Evolutionary conservation across 2,888 invertebrate species (phyloP), one percentile per base, ranked within the genome.

Genomic region (Pheosia gnoma): DNA sequence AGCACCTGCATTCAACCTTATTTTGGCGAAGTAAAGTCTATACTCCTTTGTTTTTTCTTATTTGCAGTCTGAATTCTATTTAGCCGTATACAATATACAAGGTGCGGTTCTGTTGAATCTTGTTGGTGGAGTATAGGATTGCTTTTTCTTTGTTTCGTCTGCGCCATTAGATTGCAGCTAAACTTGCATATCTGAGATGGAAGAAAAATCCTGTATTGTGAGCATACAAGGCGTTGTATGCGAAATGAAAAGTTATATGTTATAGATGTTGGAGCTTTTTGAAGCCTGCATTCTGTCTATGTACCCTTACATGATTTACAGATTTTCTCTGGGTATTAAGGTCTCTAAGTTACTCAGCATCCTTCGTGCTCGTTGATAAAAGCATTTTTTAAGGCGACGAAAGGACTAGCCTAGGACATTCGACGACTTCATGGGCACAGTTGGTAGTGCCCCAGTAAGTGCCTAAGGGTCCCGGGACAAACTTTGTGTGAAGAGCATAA

Each of bases 131-230:
- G 5, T 41, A 65, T 52, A 72, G 58, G n/a, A 68, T 63, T 41
- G 51, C 41, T 36, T 60, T 62, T 72, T n/a, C 57, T 10, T 10
- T 60, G 43, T 49, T 38, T 47, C 5, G 41, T 13, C n/a, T 57
- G 45, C 8, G 4, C 9, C 25, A 6, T 43, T 59, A 49, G 62
- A 62, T 25, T 36, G 13, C 54, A 37, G 59, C 64, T 63, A 61
- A 64, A 63, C 63, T 67, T 74, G 71, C 66, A 72, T 72, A 57
- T 55, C 6, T 63, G 59, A 62, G 11, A 53, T 53, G 37, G 37
- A 63, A 63, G 64, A 61, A 52, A 63, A 74, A 68, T 68, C 59
- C 54, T 64, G 67, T 74, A 62, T 71, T 67, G 64, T 63, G 63
- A 62, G 53, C 10, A 53, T 70, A 67, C 58, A 66, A 67, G 61